A percentile compares a stretch with the other conserved stretches of the same genome.
Conservation (phyloP, 2,888 invertebrate genomes). For the Apodemia zela region DNA sequence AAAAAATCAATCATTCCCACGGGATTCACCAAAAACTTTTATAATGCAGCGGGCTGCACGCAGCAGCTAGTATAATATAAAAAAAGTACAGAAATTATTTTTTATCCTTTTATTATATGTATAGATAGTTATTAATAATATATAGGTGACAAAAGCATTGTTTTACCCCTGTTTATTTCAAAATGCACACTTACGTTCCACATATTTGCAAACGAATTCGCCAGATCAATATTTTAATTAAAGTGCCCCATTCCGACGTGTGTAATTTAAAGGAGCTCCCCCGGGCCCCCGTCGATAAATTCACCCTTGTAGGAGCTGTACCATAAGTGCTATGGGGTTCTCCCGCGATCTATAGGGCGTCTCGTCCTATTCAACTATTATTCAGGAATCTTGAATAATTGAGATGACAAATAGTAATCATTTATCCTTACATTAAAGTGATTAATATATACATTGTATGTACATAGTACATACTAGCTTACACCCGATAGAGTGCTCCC, state of each 20-base stretch:
- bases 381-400: not conserved
- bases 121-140: too few species aligned
- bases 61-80: too few species aligned
- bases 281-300: constrained; percentile 8
- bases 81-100: too few species aligned
- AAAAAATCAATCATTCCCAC: too few species aligned
- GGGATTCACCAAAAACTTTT: too few species aligned
- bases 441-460: too few species aligned
- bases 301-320: constrained; percentile 4
- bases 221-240: constrained; percentile 15
- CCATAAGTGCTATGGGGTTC: constrained; percentile 4
- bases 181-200: not conserved
- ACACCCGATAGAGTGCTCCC: too few species aligned
- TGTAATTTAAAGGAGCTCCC: constrained; percentile 1
- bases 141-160: not conserved
- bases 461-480: too few species aligned
- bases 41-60: too few species aligned
- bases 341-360: constrained; percentile 4
- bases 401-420: not conserved
- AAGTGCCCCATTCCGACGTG: constrained; percentile 1
- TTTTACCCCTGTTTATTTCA: not conserved
- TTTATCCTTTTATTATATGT: too few species aligned
- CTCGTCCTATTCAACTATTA: not conserved
- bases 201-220: not conserved
- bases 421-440: too few species aligned